Evolutionary conservation across 2,888 invertebrate genomes (phyloP), one percentile per base, ranked within the genome.

Genomic region (Pollenia angustigena): DNA sequence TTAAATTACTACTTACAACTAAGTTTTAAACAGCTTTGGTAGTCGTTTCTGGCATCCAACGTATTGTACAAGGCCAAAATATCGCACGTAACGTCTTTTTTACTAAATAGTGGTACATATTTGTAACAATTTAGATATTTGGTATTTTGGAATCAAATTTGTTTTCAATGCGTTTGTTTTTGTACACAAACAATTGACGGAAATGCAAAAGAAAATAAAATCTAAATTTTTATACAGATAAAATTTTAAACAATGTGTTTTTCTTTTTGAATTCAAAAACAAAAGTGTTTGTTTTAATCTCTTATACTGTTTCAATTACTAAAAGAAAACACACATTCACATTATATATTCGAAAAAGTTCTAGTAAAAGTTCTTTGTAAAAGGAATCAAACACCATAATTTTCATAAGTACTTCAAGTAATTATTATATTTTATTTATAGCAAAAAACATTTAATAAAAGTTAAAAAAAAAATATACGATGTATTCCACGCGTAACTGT

Each of bases 1-100:
- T 87, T 85, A 85, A 81, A 83, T 85, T 85, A 85, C 92, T 92
- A 91, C 92, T 92, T 92, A 91, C 90, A 91, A 90, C 90, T 90
- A 90, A 90, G 87, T 90, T 81, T 89, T 91, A 92, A 92, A 93
- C 93, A 92, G 92, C 92, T 91, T 93, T 93, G 91, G 93, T 92
- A 92, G 93, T 93, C 92, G 92, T 91, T 92, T 93, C 92, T 93
- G 93, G 93, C 92, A 93, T 93, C 93, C 93, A 93, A 91, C 93
- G 92, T 91, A 93, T 91, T 92, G 91, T 92, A 92, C 93, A 93
- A 92, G 93, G 93, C 93, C 92, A 93, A 92, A 92, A 91, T 91
- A 93, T 91, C 92, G 93, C 92, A 91, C 92, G 91, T 89, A 93
- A 91, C 92, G 92, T 93, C 91, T 90, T 92, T 93, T 93, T 93